phyloP scores from a whole-genome alignment of 2,888 invertebrate species.

The Tubulanus polymorphus region DNA sequence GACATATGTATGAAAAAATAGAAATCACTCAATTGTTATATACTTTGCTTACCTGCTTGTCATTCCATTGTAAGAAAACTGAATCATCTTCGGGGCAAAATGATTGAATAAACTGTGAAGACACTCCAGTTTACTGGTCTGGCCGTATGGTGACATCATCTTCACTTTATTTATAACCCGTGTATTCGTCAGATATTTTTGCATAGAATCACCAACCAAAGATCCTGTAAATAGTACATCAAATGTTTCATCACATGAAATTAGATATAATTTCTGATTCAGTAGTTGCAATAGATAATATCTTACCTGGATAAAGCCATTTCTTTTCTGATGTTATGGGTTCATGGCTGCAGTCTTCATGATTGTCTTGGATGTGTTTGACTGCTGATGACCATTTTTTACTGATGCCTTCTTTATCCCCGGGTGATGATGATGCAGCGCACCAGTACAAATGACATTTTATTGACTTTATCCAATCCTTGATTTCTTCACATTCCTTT shows the following conservation, averaged over 20 bases:
- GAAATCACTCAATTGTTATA: no score
- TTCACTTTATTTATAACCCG: background rate
- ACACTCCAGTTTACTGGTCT: background rate
- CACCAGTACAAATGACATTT: constrained; percentile 1
- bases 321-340: background rate
- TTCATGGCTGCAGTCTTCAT: background rate
- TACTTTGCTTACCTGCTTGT: no score
- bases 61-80: no score
- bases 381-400: background rate
- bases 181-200: background rate
- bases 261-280: no score
- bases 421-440: background rate
- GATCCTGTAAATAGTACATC: background rate
- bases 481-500: background rate
- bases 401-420: background rate
- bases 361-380: background rate
- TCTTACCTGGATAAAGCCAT: background rate
- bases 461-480: background rate
- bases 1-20: no score
- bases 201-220: background rate
- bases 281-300: background rate
- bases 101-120: background rate
- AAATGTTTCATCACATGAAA: no score
- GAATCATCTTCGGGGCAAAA: background rate
- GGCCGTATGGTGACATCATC: background rate